phyloP scores from a whole-genome alignment of 2,113 vertebrate species.

The Bos taurus region DNA sequence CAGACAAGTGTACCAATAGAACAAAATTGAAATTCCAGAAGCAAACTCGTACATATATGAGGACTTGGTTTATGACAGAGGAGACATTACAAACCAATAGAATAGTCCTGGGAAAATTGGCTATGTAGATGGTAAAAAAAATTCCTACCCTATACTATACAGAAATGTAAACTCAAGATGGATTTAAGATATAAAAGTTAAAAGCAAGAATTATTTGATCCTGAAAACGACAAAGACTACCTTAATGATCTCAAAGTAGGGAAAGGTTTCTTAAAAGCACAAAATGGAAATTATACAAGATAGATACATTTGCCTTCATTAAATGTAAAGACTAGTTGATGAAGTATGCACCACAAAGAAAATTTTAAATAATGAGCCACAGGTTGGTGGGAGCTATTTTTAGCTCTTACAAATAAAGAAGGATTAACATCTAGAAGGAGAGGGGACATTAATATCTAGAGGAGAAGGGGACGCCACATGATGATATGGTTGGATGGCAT shows the following conservation, averaged over 20 bases:
- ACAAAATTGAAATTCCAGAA: background rate
- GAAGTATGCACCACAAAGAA: background rate
- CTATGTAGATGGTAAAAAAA: background rate
- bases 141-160: background rate
- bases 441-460: background rate
- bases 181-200: background rate
- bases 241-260: background rate
- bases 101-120: background rate
- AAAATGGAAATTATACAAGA: background rate
- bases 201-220: background rate
- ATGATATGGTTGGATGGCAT: background rate
- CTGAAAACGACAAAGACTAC: background rate
- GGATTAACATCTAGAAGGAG: background rate
- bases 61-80: background rate
- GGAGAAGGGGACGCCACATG: background rate
- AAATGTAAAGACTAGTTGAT: background rate
- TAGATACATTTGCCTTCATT: slow-evolving; percentile 11
- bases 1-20: background rate
- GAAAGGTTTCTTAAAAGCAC: background rate
- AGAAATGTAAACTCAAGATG: background rate
- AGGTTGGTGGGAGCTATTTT: slow-evolving; percentile 1
- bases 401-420: background rate
- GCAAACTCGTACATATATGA: background rate
- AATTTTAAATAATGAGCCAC: background rate
- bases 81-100: background rate